Evolutionary conservation across 37 sponge, comb jelly and placozoan species (phyloP).

Genomic region (Aplysina aerophoba): DNA sequence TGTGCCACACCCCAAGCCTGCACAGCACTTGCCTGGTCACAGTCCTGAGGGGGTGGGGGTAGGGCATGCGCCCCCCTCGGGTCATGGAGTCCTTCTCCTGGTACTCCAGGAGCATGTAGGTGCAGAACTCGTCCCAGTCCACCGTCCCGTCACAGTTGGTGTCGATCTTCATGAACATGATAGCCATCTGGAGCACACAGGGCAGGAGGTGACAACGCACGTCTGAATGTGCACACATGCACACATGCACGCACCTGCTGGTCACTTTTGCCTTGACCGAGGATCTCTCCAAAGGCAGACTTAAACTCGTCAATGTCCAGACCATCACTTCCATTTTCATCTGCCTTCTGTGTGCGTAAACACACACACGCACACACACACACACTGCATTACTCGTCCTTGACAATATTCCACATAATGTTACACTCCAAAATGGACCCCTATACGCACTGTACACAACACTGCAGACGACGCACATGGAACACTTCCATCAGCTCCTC

Average conservation of each 20-base stretch:
- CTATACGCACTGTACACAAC: no score
- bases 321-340: slow-evolving; percentile 88
- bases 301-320: slow-evolving; percentile 89
- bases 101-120: slow-evolving; percentile 93
- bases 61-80: slow-evolving; percentile 70
- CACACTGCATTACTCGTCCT: neutral
- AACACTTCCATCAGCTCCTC: slow-evolving; percentile 85
- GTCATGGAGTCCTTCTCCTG: slow-evolving; percentile 90
- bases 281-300: slow-evolving; percentile 71
- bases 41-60: slow-evolving; percentile 70
- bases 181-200: slow-evolving; percentile 49
- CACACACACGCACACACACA: slow-evolving; percentile 13
- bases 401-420: no score
- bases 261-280: slow-evolving; percentile 69
- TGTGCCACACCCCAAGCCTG: neutral
- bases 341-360: slow-evolving; percentile 58
- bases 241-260: slow-evolving; percentile 49
- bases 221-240: no score
- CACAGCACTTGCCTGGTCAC: neutral
- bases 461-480: slow-evolving; percentile 52
- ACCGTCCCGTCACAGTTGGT: slow-evolving; percentile 88
- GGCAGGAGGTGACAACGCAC: no score
- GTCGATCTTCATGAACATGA: slow-evolving; percentile 96
- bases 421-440: no score
- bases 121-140: slow-evolving; percentile 98